Base-by-base conservation (phyloP, 2,888 invertebrate species). In the Anaspis maculata region DNA sequence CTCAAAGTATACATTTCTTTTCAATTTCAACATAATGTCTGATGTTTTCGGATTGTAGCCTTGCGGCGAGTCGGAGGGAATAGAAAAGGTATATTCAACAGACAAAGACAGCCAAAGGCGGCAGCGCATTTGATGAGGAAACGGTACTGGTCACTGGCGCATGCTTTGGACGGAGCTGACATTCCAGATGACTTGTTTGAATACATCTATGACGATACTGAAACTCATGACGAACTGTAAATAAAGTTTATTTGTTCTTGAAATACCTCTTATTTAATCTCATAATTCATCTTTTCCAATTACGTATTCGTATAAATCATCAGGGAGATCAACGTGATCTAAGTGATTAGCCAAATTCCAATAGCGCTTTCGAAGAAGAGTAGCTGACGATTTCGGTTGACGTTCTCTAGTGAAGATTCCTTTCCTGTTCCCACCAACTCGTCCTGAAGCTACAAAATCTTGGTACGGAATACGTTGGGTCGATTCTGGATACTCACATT, bases 381-480 rank as follows among this genome's bases (percentile, higher is more conserved):
- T 83, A 9, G 92, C 95, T 0, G 84, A 77, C 37, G 82, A 76
- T 63, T 96, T 96, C 1, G 95, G 95, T 60, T 95, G 87, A 4
- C 95, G 73, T 30, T 80, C 76, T 21, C 95, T 73, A 0, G 94
- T 94, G 61, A 95, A 87, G 30, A 94, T 75, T 7, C 89, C 90
- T 60, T 90, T 90, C 57, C 80, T 84, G 62, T 89, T 89, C n/a
- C 89, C 89, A 1, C 83, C 83, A 7, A 85, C 86, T 50, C 19
- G 5, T 5, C 5, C 9, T 6, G 5, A 19, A 19, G 19, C 19
- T 19, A 19, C 5, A 19, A 19, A 19, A 19, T 6, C 9, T 6
- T 9, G 19, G n/a, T n/a, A n/a, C n/a, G n/a, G n/a, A n/a, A n/a
- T n/a, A n/a, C n/a, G n/a, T n/a, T n/a, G n/a, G n/a, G n/a, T 19